A percentile compares a stretch with the other conserved stretches of the same genome.
Conservation (phyloP, 2,888 invertebrate species). For the Nemotelus pantherinus region DNA sequence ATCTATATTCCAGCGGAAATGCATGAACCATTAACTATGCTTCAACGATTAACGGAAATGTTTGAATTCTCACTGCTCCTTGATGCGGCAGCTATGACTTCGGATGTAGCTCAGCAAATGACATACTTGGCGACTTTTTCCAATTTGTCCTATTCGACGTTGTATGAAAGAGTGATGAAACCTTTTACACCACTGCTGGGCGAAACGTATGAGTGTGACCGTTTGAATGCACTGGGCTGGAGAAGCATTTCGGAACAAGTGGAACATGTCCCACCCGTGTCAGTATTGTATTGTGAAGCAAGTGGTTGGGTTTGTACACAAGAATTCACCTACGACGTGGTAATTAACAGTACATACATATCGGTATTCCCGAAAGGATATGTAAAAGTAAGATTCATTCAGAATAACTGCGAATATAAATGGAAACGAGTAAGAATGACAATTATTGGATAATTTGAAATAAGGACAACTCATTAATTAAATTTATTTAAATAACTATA, state of each 20-base stretch:
- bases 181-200: slow-evolving; percentile 94
- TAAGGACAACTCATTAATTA: background rate
- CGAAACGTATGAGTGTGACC: slow-evolving; percentile 94
- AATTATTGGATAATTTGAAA: background rate
- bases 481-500: no score
- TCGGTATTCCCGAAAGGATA: slow-evolving; percentile 78
- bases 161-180: slow-evolving; percentile 82
- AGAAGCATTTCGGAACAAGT: slow-evolving; percentile 89
- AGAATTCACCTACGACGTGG: slow-evolving; percentile 96
- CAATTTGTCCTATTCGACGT: slow-evolving; percentile 84
- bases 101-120: slow-evolving; percentile 86
- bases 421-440: slow-evolving; percentile 87
- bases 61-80: slow-evolving; percentile 91
- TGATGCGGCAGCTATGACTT: slow-evolving; percentile 82
- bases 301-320: slow-evolving; percentile 91
- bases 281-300: slow-evolving; percentile 91
- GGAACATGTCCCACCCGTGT: slow-evolving; percentile 96
- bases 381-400: slow-evolving; percentile 72
- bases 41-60: slow-evolving; percentile 92
- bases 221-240: slow-evolving; percentile 92
- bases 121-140: slow-evolving; percentile 94
- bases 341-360: slow-evolving; percentile 95
- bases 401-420: slow-evolving; percentile 82
- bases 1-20: slow-evolving; percentile 84
- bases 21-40: slow-evolving; percentile 95